Base-by-base conservation (phyloP, 2,113 vertebrate species). In the Hipposideros armiger region DNA sequence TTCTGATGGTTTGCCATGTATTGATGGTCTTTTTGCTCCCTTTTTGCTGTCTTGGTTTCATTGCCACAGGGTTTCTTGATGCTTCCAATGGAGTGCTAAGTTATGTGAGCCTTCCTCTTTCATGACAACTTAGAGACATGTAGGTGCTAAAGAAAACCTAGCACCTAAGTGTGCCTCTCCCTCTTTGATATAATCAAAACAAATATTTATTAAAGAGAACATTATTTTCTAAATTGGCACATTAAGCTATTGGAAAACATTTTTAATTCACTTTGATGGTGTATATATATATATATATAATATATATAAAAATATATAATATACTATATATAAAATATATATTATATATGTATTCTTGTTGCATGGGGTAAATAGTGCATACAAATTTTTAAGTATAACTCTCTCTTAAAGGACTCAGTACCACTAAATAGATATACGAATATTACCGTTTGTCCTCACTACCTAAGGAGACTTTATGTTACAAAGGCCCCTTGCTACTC, bases 251-350 rank as follows among this genome's bases (percentile, higher is more conserved):
- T 88, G 3, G 47, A 85, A 76, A 16, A 72, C 45, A 72, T 40
- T n/a, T 93, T 90, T 91, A 19, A 82, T 89, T 96, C 30, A 62
- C 17, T 86, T 8, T 58, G 76, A 77, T 83, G 24, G 11, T 64
- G 32, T 81, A 47, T 47, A 47, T 47, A 50, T 50, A 50, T 50
- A 50, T 50, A 50, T 50, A 13, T 50, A 50, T 50, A 50, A 50
- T 10, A 47, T 47, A 47, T 47, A 47, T 47, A 50, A 11, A 50
- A 11, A 50, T 13, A 50, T 50, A 50, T 50, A 50, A 50, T 13
- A 50, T 50, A 47, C 7, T 50, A 13, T 50, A 50, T 50, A 50
- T 50, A 50, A 36, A 36, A 36, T 50, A 50, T 50, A 50, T 50
- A 13, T 50, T 50, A 50, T 47, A 11, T 47, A 28, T 66, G 30